Conservation (phyloP, 2,797 vertebrate genomes). For the Propithecus perrieri region DNA sequence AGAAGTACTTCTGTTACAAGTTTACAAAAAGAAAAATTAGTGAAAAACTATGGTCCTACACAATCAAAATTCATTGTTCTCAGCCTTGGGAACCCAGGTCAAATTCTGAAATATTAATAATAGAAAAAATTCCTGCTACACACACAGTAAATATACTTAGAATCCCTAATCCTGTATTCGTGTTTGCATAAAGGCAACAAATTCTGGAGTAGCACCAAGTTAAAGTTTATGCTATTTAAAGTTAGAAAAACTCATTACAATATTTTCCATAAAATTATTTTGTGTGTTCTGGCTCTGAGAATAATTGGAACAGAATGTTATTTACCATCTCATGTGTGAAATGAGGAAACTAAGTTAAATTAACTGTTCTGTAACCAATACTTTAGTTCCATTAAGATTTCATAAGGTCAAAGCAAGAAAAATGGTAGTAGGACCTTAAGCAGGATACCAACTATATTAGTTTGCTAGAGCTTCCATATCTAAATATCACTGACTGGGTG, state of each 20-base stretch:
- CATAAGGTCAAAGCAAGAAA: neutral
- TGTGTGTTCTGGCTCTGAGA: constrained; percentile 45
- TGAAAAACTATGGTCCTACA: neutral
- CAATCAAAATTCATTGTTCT: constrained; percentile 47
- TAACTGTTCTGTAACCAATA: neutral
- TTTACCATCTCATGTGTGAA: constrained; percentile 5
- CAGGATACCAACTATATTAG: neutral
- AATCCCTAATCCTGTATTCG: constrained; percentile 25
- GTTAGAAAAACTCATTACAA: constrained; percentile 47
- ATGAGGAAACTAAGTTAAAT: constrained; percentile 38
- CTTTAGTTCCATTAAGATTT: constrained; percentile 20
- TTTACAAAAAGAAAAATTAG: constrained; percentile 35
- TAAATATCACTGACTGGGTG: neutral
- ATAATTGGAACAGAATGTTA: constrained; percentile 49
- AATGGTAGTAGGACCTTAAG: neutral
- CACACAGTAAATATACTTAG: constrained; percentile 7
- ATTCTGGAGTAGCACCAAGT: constrained; percentile 19
- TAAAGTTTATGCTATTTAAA: constrained; percentile 60
- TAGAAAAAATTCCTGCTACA: neutral
- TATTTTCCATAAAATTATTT: constrained; percentile 60
- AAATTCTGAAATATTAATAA: constrained; percentile 47
- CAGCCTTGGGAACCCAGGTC: neutral
- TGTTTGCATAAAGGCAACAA: constrained; percentile 1
- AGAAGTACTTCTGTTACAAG: neutral
- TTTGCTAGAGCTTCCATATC: neutral